Conservation (phyloP, 1,140 invertebrate genomes). For the Patella vulgata region DNA sequence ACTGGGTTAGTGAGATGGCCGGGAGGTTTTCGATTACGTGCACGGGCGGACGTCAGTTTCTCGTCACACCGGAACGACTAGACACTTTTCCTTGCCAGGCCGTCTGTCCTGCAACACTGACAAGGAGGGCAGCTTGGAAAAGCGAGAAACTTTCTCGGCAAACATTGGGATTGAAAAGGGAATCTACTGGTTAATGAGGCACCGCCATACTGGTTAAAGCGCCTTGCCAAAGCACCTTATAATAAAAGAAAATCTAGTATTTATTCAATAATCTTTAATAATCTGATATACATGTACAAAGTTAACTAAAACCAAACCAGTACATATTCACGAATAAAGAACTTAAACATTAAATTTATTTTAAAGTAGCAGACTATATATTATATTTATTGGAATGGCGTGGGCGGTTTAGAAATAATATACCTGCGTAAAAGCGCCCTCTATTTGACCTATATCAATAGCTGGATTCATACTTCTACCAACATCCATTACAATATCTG, state of each 20-base stretch:
- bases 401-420: no score
- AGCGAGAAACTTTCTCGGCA: neutral
- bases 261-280: neutral
- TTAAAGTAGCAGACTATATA: no score
- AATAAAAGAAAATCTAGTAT: neutral
- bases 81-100: no score
- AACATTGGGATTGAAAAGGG: neutral
- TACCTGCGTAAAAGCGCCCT: constrained; percentile 89
- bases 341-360: no score
- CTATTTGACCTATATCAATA: no score
- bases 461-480: constrained; percentile 93
- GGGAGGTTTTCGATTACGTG: neutral
- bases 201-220: no score
- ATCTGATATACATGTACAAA: neutral
- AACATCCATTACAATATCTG: constrained; percentile 96
- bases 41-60: constrained; percentile 1
- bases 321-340: constrained; percentile 3
- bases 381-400: no score
- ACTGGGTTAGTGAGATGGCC: neutral
- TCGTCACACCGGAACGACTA: no score
- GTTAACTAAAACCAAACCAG: neutral
- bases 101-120: no score
- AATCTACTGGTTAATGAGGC: no score
- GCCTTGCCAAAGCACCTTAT: no score
- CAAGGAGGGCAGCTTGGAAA: constrained; percentile 2